A percentile compares a stretch with the other conserved stretches of the same genome.
Evolutionary conservation across 2,797 vertebrate genomes (phyloP).

Genomic region (Epinephelus awoara): DNA sequence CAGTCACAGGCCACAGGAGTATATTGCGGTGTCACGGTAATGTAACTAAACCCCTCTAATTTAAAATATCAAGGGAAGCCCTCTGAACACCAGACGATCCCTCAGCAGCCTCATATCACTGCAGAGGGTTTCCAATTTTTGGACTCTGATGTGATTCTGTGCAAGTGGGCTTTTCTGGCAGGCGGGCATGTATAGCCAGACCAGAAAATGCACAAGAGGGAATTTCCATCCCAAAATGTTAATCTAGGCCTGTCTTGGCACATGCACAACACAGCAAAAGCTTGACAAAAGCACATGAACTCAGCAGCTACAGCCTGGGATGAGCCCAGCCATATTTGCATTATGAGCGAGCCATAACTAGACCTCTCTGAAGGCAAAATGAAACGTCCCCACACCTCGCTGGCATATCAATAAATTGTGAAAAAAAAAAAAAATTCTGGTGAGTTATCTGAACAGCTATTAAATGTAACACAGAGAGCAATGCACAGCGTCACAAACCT

Average conservation of each 20-base stretch:
- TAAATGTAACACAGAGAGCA: slow-evolving; percentile 57
- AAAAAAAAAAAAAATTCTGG: slow-evolving; percentile 53
- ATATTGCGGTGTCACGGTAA: slow-evolving; percentile 50
- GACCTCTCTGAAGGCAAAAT: slow-evolving; percentile 33
- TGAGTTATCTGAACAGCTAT: slow-evolving; percentile 65
- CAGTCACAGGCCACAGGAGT: slow-evolving; percentile 48
- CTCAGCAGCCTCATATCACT: slow-evolving; percentile 52
- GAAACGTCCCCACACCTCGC: slow-evolving; percentile 49
- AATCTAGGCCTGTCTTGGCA: slow-evolving; percentile 36
- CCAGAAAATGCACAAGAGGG: slow-evolving; percentile 51
- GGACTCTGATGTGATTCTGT: slow-evolving; percentile 47
- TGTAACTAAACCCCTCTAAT: slow-evolving; percentile 63
- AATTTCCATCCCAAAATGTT: slow-evolving; percentile 60
- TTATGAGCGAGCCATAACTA: slow-evolving; percentile 25
- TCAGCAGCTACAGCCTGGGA: slow-evolving; percentile 26
- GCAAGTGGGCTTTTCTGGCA: slow-evolving; percentile 58
- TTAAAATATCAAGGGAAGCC: slow-evolving; percentile 57
- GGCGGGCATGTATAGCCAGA: slow-evolving; percentile 31
- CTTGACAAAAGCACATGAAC: slow-evolving; percentile 30
- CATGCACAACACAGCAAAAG: slow-evolving; percentile 35
- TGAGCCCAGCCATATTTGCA: slow-evolving; percentile 38
- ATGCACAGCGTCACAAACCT: slow-evolving; percentile 8
- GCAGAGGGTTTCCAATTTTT: slow-evolving; percentile 45
- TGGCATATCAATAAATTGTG: slow-evolving; percentile 63
- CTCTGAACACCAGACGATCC: slow-evolving; percentile 69